Conservation (phyloP, 2,888 invertebrate species). For the Pandemis heparana region DNA sequence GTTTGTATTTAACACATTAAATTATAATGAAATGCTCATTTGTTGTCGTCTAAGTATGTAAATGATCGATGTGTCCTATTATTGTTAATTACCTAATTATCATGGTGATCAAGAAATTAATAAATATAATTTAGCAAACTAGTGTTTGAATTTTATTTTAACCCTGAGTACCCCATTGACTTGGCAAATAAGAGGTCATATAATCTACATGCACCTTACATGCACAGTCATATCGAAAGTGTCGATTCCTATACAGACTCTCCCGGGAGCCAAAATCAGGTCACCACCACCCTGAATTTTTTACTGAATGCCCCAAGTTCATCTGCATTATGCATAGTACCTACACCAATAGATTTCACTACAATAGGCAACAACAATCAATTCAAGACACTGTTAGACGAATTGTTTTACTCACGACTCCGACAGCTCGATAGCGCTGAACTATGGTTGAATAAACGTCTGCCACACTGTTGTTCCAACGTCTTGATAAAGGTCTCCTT, state of each 20-base stretch:
- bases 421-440: background rate
- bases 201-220: no score
- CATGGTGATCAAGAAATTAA: constrained; percentile 31
- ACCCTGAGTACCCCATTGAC: background rate
- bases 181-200: background rate
- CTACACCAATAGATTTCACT: background rate
- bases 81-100: constrained; percentile 28
- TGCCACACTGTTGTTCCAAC: no score
- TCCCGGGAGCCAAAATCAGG: no score
- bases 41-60: constrained; percentile 23
- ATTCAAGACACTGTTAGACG: background rate
- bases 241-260: background rate
- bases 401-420: background rate
- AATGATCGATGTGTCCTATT: constrained; percentile 40
- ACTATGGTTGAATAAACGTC: no score
- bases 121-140: constrained; percentile 20
- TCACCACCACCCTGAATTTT: no score
- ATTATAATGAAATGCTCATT: constrained; percentile 24
- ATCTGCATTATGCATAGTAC: no score
- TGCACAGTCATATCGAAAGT: background rate
- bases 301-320: no score
- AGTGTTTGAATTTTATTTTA: constrained; percentile 6
- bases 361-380: background rate
- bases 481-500: no score
- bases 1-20: constrained; percentile 7